Base-by-base conservation (phyloP, 1,140 invertebrate species). In the Microplitis mediator region DNA sequence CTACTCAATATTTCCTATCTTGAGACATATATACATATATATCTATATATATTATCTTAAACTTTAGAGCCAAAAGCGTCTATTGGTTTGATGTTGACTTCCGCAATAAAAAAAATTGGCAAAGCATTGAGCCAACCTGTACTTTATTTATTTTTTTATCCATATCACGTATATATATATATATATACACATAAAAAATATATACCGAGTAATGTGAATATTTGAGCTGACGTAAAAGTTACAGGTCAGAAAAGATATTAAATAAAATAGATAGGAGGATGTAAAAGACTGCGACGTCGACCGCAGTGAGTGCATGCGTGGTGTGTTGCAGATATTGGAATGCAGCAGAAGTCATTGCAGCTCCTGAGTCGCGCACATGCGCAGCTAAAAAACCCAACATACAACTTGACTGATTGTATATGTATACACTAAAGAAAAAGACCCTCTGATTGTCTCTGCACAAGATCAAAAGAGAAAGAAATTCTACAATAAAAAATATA, bases 261-360 rank as follows among this genome's bases (percentile, higher is more conserved):
- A 58, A 58, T 58, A 45, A 45, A 45, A 45, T 45, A 11, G 39
- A 8, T 45, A 45, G 39, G 39, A 45, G 56, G 56, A 58, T 58
- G 23, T 58, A 58, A 58, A 58, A 58, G 14, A 23, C 56, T 58
- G 56, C 56, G 56, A 58, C 56, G 56, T 58, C 56, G 56, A 58
- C 56, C 56, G 56, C 56, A 58, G 56, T 58, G 16, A 58, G 56
- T 58, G 56, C 56, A 52, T 67, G 65, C 65, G 51, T 67, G 65
- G 35, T 62, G 65, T 67, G 65, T 67, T 67, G 65, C 65, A 31
- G 50, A 50, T 67, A 52, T 67, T 67, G 65, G 65, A 67, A 67
- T 67, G 65, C 65, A 67, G 65, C 65, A 67, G 50, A 67, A 67
- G 65, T 54, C 65, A 67, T 54, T 67, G 65, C 65, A 67, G 51